phyloP scores from a whole-genome alignment of 2,797 vertebrate genomes.

The Falco rusticolus region DNA sequence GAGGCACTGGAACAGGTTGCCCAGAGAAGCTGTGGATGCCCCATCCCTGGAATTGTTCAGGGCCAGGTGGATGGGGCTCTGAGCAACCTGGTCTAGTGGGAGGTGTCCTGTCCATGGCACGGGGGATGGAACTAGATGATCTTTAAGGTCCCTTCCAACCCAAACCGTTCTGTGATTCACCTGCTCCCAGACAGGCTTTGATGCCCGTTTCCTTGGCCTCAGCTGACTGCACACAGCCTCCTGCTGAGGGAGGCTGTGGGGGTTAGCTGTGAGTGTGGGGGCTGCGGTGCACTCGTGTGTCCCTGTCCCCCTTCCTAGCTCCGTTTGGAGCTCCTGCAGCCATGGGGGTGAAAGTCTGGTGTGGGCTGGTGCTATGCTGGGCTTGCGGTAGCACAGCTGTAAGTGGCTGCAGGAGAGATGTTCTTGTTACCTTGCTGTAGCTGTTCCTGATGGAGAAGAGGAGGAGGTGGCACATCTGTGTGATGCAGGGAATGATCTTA shows the following conservation, averaged over 20 bases:
- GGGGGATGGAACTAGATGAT: no score
- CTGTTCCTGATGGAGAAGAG: neutral
- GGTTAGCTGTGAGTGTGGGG: fast-evolving
- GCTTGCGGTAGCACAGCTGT: neutral
- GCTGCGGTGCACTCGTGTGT: neutral
- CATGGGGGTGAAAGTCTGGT: fast-evolving
- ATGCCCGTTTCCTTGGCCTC: neutral
- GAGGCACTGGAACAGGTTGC: no score
- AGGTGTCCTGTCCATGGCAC: no score
- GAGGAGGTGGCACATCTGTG: neutral
- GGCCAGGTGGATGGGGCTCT: no score
- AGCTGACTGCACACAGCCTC: neutral
- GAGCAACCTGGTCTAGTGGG: no score
- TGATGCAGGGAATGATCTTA: neutral
- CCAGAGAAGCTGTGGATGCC: no score
- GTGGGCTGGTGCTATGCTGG: neutral
- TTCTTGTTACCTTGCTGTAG: neutral
- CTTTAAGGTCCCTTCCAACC: no score
- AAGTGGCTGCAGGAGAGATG: neutral
- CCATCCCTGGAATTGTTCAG: no score
- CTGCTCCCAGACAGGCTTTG: neutral
- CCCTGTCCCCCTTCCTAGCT: neutral
- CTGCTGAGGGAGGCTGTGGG: neutral
- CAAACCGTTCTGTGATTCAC: neutral
- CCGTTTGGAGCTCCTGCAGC: fast-evolving